phyloP scores from a whole-genome alignment of 2,888 invertebrate species.

The Terebella lapidaria region DNA sequence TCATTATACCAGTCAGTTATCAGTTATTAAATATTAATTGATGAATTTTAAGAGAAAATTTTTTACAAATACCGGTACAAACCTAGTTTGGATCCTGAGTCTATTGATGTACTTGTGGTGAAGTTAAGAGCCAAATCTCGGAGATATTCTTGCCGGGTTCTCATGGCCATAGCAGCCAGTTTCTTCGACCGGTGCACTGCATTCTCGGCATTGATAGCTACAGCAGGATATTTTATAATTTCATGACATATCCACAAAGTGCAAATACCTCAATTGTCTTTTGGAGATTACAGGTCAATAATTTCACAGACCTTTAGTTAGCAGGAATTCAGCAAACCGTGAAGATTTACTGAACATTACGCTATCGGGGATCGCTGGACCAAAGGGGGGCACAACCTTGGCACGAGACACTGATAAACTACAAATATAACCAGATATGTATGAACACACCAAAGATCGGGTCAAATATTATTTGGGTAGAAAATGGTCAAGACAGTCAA shows the following conservation, averaged over 20 bases:
- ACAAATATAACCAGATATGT: conserved; percentile 16
- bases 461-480: not conserved
- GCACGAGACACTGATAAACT: conserved; percentile 66
- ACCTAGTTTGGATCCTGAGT: conserved; percentile 50
- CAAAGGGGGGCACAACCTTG: conserved; percentile 91
- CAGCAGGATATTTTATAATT: not conserved
- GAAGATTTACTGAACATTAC: conserved; percentile 83
- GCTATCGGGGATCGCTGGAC: conserved; percentile 86
- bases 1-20: too few relatives aligned
- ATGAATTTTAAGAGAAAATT: too few relatives aligned
- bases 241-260: not conserved
- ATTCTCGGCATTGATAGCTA: conserved; percentile 91
- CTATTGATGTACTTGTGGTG: conserved; percentile 73
- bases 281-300: too few relatives aligned
- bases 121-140: conserved; percentile 86
- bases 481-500: not conserved
- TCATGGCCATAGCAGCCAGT: conserved; percentile 92
- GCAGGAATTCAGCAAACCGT: conserved; percentile 88
- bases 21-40: too few relatives aligned
- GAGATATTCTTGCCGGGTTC: conserved; percentile 90
- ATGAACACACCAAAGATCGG: not conserved
- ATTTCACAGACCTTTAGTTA: conserved; percentile 71
- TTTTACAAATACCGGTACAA: too few relatives aligned
- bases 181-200: conserved; percentile 94
- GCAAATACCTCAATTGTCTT: too few relatives aligned